These are phyloP conservation scores for Drosophila willistoni DNA, from an alignment of 1,140 invertebrate genomes.

Conservation along the genomic window DNA sequence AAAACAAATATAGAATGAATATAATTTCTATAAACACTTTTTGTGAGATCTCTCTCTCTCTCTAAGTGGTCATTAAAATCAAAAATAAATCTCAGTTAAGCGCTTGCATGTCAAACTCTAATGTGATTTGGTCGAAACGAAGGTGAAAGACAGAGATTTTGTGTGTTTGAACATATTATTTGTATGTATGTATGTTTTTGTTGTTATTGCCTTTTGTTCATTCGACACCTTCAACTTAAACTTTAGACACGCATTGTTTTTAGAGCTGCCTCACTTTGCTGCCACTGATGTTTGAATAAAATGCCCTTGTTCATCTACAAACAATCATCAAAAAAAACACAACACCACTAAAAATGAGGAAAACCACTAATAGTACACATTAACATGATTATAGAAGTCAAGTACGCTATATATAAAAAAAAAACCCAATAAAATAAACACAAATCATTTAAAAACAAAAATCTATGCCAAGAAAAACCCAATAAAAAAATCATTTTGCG, in stretches of 20 bases:
- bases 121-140: constrained; percentile 51
- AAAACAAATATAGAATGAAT: constrained; percentile 27
- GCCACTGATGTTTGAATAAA: constrained; percentile 36
- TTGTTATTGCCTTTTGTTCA: constrained; percentile 60
- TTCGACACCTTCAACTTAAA: constrained; percentile 77
- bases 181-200: constrained; percentile 15
- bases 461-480: constrained; percentile 16
- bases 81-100: constrained; percentile 20
- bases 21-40: constrained; percentile 1
- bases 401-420: constrained; percentile 43
- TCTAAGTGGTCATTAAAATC: background rate
- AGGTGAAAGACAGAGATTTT: constrained; percentile 62
- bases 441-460: background rate
- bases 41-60: background rate
- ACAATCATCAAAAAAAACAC: constrained; percentile 38
- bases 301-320: constrained; percentile 69
- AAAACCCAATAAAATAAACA: background rate
- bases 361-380: constrained; percentile 55
- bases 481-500: constrained; percentile 75
- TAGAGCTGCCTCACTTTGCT: constrained; percentile 40
- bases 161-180: constrained; percentile 38
- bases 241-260: constrained; percentile 73
- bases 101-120: constrained; percentile 45
- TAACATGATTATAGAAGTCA: constrained; percentile 65
- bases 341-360: constrained; percentile 30